phyloP scores from a whole-genome alignment of 2,797 vertebrate genomes.

The Sebastiscus tertius region DNA sequence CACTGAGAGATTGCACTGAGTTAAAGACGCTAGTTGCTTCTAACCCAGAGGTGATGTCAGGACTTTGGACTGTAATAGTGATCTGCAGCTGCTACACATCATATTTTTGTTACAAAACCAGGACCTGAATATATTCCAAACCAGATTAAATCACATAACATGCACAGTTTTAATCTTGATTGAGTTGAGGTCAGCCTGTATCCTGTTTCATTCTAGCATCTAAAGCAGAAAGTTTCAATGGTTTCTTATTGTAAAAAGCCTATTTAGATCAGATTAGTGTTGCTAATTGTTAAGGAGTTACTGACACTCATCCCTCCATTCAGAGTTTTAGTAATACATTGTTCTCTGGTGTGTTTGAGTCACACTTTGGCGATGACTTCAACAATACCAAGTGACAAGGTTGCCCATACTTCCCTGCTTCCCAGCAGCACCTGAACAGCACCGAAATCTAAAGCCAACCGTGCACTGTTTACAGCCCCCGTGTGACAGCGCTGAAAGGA shows the following conservation, averaged over 20 bases:
- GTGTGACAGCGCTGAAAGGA: conserved; percentile 30
- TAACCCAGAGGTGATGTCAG: too few relatives aligned
- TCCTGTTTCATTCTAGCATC: not conserved
- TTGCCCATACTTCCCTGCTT: conserved; percentile 13
- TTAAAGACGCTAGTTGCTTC: too few relatives aligned
- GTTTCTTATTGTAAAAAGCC: not conserved
- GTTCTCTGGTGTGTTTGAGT: conserved; percentile 48
- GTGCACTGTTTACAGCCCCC: conserved; percentile 45
- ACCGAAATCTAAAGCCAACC: conserved; percentile 24
- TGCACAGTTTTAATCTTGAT: not conserved
- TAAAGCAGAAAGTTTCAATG: not conserved
- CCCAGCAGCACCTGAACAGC: conserved; percentile 52
- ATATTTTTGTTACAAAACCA: not conserved
- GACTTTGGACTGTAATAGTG: not conserved
- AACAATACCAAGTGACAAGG: conserved; percentile 32
- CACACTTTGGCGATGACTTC: conserved; percentile 39
- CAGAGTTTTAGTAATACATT: conserved; percentile 20
- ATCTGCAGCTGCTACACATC: not conserved
- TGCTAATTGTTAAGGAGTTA: not conserved
- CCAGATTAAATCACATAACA: not conserved
- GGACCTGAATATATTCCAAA: not conserved
- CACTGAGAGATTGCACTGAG: not conserved
- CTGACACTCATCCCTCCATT: conserved; percentile 25
- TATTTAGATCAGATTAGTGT: conserved; percentile 7
- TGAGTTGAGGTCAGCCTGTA: not conserved